Evolutionary conservation across 2,888 invertebrate genomes (phyloP), one percentile per base, ranked within the genome.

Genomic region (Epistrophe eligans): DNA sequence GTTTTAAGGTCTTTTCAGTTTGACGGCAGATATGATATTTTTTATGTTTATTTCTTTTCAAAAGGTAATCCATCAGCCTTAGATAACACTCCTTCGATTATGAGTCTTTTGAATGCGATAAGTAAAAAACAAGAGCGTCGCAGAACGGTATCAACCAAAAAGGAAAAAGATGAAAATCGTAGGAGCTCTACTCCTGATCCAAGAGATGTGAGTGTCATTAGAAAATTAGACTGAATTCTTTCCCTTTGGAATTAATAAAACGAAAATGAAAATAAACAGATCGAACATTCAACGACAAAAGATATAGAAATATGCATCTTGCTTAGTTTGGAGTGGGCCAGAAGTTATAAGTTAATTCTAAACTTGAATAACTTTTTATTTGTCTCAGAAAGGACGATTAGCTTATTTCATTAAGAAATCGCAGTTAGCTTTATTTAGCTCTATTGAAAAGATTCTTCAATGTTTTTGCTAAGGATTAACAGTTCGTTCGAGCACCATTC

Each of bases 121-220:
- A 90, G 85, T 62, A 90, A 90, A 87, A 90, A 90, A 64, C 90
- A 89, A 70, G 92, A 92, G 79, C 90, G 93, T 24, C 91, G 92
- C 24, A 91, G 93, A 74, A 93, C 93, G n/a, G 91, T 91, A 19
- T 93, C 93, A 50, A 90, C 89, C 77, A 91, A 91, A 89, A 90
- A 90, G 84, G 91, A 91, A 82, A 90, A 89, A n/a, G 90, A 89
- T 72, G 89, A 91, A 55, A 88, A 92, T 88, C 90, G 93, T 43
- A 91, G 94, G 77, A 93, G 94, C 88, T 93, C 94, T 5, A 93
- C 94, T 57, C 94, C 94, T 9, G 94, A 94, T 89, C 92, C 92
- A 19, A 91, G 92, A 89, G 93, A 93, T 90, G 93, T 92, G 55
- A 91, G 90, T 89, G 48, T 52, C 1, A 15, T 28, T 35, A 52